phyloP scores from a whole-genome alignment of 2,797 vertebrate species.

The Cyprinella venusta region DNA sequence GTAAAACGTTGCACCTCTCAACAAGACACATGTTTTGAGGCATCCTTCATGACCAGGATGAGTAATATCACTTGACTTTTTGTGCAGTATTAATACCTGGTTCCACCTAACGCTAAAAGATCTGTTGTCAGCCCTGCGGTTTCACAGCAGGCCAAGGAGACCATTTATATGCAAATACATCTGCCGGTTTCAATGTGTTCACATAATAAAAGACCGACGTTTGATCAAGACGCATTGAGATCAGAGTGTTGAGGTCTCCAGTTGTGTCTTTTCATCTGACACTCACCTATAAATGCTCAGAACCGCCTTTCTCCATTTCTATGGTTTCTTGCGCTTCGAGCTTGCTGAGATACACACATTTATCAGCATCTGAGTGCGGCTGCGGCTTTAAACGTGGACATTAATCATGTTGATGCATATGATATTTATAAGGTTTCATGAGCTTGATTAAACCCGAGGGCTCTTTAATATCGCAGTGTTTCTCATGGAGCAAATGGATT shows the following conservation, averaged over 20 bases:
- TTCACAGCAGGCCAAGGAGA: constrained; percentile 70
- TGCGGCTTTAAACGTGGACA: not conserved
- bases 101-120: not conserved
- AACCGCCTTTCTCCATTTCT: constrained; percentile 7
- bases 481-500: not conserved
- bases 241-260: constrained; percentile 61
- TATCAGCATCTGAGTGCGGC: not conserved
- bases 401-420: not conserved
- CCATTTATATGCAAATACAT: constrained; percentile 82
- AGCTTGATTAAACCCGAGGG: not conserved
- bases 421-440: not conserved
- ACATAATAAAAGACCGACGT: constrained; percentile 77
- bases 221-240: constrained; percentile 76
- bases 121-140: constrained; percentile 63
- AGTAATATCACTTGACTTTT: not conserved
- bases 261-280: constrained; percentile 56
- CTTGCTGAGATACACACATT: not conserved
- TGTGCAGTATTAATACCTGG: not conserved
- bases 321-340: not conserved
- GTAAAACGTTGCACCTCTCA: no score
- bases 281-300: constrained; percentile 50
- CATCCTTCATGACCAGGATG: no score
- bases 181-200: constrained; percentile 75
- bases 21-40: not conserved
- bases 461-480: not conserved